Base-by-base conservation (phyloP, 53 echinoderm and acorn worm genomes). In the Mesocentrotus franciscanus region DNA sequence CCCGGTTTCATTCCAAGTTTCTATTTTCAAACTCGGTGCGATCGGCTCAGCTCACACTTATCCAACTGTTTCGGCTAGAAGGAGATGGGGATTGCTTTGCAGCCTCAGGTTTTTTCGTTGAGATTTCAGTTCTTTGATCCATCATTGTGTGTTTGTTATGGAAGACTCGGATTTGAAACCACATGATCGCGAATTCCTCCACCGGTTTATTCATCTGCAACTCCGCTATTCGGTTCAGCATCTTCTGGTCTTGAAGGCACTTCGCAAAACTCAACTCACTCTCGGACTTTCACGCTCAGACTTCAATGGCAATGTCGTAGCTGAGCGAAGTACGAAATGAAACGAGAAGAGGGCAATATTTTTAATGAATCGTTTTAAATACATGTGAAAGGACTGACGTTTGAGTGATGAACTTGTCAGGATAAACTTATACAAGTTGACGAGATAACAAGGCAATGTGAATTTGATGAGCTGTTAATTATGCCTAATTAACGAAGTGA, bases 1-100 rank as follows among this genome's bases (percentile, higher is more conserved):
- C 81, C 64, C 81, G 42, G 36, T 81, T 42, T 81, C 42, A 42
- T 81, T 81, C 81, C 81, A 81, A 81, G 81, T 81, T 81, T 81
- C 42, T 42, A 39, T 39, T 81, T 81, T 81, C 81, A 17, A 81
- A 81, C 13, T 18, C 81, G 17, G 22, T 81, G 81, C 18, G 81
- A 42, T 36, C 81, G 30, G 81, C 81, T 17, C 36, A 39, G 81
- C 81, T 81, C 42, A 27, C 81, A 81, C 20, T 42, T 36, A 42
- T 42, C 81, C 81, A 81, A 81, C 16, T 20, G 81, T 81, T 81
- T 42, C 20, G 17, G 81, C 81, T 81, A 18, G 81, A 27, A 81
- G 16, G 22, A 81, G 81, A 42, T 81, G 36, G 42, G 42, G 18
- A 39, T 81, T 20, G 7, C 36, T 81, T 81, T 42, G 39, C 81